These are phyloP conservation scores for Sparidentex hasta DNA, from an alignment of 2,797 vertebrate genomes.

Conservation along the genomic window DNA sequence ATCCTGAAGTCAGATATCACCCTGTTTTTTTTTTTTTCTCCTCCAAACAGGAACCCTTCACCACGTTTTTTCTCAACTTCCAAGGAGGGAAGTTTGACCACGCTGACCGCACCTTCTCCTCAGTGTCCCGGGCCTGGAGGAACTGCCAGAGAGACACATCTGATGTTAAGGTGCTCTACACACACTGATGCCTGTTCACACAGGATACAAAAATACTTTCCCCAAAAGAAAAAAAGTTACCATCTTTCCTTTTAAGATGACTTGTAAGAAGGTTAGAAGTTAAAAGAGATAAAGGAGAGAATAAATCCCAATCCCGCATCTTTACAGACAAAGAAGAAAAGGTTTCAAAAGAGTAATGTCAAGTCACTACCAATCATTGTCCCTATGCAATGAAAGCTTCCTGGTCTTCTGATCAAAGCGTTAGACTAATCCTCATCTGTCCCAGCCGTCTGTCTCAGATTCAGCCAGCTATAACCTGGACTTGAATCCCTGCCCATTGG, in stretches of 20 bases:
- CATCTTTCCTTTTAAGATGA: conserved; percentile 25
- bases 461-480: conserved; percentile 86
- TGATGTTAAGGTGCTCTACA: conserved; percentile 93
- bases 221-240: neutral
- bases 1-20: conserved; percentile 3
- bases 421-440: conserved; percentile 82
- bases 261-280: conserved; percentile 38
- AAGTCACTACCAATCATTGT: conserved; percentile 89
- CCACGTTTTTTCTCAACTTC: conserved; percentile 96
- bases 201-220: conserved; percentile 9
- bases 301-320: conserved; percentile 60
- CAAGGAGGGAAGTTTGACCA: conserved; percentile 99
- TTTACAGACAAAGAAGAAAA: conserved; percentile 72
- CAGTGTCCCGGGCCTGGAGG: conserved; percentile 95
- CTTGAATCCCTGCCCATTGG: conserved; percentile 85
- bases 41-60: conserved; percentile 93
- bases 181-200: conserved; percentile 20
- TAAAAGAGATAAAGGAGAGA: conserved; percentile 51
- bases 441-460: conserved; percentile 78
- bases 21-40: neutral
- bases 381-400: conserved; percentile 85
- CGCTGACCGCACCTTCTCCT: conserved; percentile 97
- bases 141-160: conserved; percentile 98
- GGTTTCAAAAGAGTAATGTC: conserved; percentile 83
- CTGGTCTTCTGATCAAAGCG: conserved; percentile 90